These are phyloP conservation scores for Leptoteleia sp. DNA, from an alignment of 1,140 invertebrate genomes.

Conservation along the genomic window DNA sequence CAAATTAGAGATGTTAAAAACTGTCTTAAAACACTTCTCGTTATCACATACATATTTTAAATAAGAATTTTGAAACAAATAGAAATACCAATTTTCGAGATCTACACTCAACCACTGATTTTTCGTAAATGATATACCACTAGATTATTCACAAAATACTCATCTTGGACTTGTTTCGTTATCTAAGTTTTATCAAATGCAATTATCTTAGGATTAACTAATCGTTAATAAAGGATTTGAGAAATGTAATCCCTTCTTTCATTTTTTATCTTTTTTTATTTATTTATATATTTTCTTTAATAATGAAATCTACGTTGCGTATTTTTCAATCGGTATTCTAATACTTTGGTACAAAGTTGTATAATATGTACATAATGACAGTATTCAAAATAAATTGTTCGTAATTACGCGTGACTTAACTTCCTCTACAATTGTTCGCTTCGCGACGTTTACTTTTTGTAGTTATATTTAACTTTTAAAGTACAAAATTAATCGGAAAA, in stretches of 20 bases:
- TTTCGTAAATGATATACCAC: conserved; percentile 34
- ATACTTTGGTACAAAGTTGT: too few relatives aligned
- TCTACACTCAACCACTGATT: conserved; percentile 34
- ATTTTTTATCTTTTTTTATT: conserved; percentile 1
- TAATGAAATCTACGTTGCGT: too few relatives aligned
- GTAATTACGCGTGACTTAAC: not conserved
- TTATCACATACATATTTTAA: conserved; percentile 60
- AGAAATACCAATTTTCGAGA: not conserved
- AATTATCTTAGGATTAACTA: conserved; percentile 52
- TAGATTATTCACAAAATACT: conserved; percentile 38
- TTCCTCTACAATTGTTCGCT: not conserved
- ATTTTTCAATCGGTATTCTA: too few relatives aligned
- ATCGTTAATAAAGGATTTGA: conserved; percentile 28
- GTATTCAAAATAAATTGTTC: too few relatives aligned
- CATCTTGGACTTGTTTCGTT: conserved; percentile 21
- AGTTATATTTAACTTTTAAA: too few relatives aligned
- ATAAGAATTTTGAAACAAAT: not conserved
- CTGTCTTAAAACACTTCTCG: conserved; percentile 73
- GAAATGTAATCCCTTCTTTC: conserved; percentile 7
- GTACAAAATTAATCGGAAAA: too few relatives aligned
- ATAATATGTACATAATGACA: too few relatives aligned
- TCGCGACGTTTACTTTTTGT: too few relatives aligned
- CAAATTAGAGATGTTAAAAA: conserved; percentile 74
- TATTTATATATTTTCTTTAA: not conserved
- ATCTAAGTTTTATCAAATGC: conserved; percentile 46